Conservation (phyloP, 2,113 vertebrate species). For the Tangachromis dhanisi region DNA sequence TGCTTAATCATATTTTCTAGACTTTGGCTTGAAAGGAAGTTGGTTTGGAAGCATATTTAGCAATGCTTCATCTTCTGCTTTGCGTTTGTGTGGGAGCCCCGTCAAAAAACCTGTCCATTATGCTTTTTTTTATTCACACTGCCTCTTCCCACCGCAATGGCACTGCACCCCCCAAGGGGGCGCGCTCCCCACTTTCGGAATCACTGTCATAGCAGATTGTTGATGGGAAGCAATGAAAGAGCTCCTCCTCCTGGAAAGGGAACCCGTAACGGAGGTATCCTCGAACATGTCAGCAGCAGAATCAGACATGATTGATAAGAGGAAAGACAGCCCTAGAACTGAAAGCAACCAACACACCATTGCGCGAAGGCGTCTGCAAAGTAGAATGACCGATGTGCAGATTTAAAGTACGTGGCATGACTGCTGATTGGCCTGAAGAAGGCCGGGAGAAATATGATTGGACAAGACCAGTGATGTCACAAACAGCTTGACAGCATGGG, state of each 20-base stretch:
- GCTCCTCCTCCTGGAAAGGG: not conserved
- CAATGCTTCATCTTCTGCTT: not conserved
- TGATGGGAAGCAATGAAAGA: not conserved
- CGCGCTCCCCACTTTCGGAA: rapidly evolving
- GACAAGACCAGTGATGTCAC: not conserved
- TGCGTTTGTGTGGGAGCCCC: rapidly evolving
- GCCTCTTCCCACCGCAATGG: rapidly evolving
- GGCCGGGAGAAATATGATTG: rapidly evolving
- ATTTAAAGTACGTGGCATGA: not conserved
- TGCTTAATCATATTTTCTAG: not conserved
- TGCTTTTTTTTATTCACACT: rapidly evolving
- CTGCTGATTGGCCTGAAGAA: not conserved
- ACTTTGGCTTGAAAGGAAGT: not conserved
- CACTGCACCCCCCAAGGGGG: not conserved
- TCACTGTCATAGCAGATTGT: not conserved
- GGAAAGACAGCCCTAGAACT: not conserved
- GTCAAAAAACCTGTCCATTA: not conserved
- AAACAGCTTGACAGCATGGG: not conserved
- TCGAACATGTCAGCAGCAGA: not conserved
- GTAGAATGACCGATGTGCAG: not conserved
- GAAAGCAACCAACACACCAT: not conserved
- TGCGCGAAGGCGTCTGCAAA: rapidly evolving
- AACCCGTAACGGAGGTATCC: rapidly evolving
- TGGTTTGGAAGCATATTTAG: not conserved
- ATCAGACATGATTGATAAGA: rapidly evolving